Evolutionary conservation across 2,888 invertebrate genomes (phyloP).

Genomic region (Tribolium freemani): DNA sequence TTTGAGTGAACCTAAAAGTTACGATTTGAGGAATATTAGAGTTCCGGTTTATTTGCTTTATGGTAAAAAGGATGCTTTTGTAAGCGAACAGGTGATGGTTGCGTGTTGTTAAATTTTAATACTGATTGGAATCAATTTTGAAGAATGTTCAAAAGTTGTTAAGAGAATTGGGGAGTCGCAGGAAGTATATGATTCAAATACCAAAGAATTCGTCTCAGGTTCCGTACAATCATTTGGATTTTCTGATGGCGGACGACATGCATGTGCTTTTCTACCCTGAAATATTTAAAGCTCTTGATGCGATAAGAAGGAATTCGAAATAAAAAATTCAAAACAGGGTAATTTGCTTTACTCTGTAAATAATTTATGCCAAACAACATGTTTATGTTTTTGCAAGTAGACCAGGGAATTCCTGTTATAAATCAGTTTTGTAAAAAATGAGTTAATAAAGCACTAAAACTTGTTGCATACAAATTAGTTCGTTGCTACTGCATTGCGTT

Average conservation of each 20-base stretch:
- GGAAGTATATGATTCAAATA: neutral
- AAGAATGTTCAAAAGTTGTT: conserved; percentile 1
- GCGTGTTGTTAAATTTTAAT: neutral
- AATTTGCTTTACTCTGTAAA: too few relatives aligned
- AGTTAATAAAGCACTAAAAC: neutral
- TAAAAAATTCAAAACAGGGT: too few relatives aligned
- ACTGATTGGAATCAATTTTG: neutral
- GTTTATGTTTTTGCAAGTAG: too few relatives aligned
- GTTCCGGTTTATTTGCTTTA: conserved; percentile 18
- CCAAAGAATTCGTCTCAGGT: neutral
- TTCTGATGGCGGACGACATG: neutral
- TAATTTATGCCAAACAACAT: too few relatives aligned
- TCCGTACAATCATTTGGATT: conserved; percentile 7
- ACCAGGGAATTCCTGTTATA: neutral
- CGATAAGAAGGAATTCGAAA: neutral
- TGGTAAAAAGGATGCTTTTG: conserved; percentile 5
- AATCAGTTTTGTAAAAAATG: neutral
- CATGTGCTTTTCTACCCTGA: neutral
- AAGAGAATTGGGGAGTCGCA: neutral
- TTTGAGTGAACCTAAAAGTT: neutral
- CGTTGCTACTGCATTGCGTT: neutral
- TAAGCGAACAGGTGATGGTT: neutral
- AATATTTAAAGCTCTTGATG: neutral
- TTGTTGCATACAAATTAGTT: neutral
- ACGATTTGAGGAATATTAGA: conserved; percentile 7